Conservation (phyloP, 2,113 vertebrate genomes). For the Pedetes capensis region DNA sequence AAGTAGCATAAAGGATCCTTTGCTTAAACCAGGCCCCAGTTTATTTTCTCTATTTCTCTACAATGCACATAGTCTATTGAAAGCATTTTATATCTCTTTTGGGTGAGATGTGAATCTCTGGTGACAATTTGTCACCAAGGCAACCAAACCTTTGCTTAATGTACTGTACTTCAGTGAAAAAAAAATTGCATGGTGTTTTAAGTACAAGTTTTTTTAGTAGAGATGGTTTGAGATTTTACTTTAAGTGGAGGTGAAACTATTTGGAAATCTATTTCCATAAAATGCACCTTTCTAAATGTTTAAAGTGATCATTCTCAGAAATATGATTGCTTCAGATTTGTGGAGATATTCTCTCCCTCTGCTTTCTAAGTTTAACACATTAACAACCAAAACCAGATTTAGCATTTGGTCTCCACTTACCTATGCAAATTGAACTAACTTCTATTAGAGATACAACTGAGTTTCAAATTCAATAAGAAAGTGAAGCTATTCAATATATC, state of each 20-base stretch:
- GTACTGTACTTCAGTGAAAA: constrained; percentile 10
- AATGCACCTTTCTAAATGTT: background rate
- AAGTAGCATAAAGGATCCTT: background rate
- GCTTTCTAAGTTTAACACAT: background rate
- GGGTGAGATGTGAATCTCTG: constrained; percentile 6
- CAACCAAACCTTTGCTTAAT: constrained; percentile 52
- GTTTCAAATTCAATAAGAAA: background rate
- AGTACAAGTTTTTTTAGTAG: background rate
- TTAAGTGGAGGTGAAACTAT: constrained; percentile 41
- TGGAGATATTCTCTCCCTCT: background rate
- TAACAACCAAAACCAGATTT: background rate
- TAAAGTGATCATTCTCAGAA: constrained; percentile 6
- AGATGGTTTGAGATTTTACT: constrained; percentile 37
- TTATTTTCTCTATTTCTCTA: constrained; percentile 22
- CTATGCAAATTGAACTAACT: background rate
- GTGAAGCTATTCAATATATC: background rate
- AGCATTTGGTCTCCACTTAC: background rate
- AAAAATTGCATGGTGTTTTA: constrained; percentile 15
- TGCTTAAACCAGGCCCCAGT: background rate
- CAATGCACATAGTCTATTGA: constrained; percentile 28
- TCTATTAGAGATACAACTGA: background rate
- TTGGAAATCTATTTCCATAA: background rate
- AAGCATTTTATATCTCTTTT: constrained; percentile 45
- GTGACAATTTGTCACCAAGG: constrained; percentile 48
- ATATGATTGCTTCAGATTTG: background rate